Base-by-base conservation (phyloP, 2,113 vertebrate genomes). In the Hemicordylus capensis region DNA sequence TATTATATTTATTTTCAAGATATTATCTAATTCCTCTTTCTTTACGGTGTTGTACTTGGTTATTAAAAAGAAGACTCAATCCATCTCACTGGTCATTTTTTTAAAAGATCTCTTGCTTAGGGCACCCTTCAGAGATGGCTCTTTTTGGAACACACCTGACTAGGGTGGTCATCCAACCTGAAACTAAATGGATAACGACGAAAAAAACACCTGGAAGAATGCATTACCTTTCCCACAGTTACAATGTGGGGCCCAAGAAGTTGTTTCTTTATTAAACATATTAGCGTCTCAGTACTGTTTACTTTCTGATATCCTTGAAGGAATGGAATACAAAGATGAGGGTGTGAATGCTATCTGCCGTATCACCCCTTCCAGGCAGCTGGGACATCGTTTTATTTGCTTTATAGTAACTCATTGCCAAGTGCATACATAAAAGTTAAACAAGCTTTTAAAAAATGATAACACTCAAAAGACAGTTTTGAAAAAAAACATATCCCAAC, bases 371-470 rank as follows among this genome's bases (percentile, higher is more conserved):
- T 85, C 95, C 88, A 85, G 87, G 81, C 88, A 91, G 90, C 91
- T 94, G 90, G 89, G 90, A 91, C 93, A 93, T 83, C 85, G 88
- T 92, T 93, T 89, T 95, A 94, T 95, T 97, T 96, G 90, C 91
- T 94, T 93, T 94, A 94, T 90, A 93, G 93, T 95, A 93, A 95
- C 86, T 95, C 88, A 93, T 94, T 95, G 90, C 89, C 94, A 95
- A 90, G 89, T 94, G 94, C 94, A 94, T 91, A 91, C 93, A 94
- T 89, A 93, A 92, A 96, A 95, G 92, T 95, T 95, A 95, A 96
- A 96, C 89, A 96, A 72, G 4, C 89, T 94, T 92, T 91, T 93
- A 87, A 87, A 92, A 85, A 78, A 95, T 82, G 88, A 93, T 93
- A 95, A 93, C 83, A 94, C 84, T 95, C 90, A 91, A 95, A 95